Evolutionary conservation across 1,140 invertebrate genomes (phyloP).

Genomic region (Latrodectus geometricus): DNA sequence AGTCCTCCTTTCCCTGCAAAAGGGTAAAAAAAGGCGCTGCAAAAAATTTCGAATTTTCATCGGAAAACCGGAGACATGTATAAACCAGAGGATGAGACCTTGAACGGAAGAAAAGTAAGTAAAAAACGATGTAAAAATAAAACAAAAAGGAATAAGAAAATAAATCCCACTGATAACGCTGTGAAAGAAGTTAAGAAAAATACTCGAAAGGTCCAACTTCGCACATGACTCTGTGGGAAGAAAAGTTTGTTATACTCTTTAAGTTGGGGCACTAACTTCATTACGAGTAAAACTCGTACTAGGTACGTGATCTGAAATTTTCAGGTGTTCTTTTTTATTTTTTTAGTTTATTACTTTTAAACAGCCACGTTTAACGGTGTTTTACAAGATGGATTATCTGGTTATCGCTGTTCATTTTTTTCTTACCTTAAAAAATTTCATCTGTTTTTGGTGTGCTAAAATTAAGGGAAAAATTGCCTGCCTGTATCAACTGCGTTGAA

Average conservation of each 20-base stretch:
- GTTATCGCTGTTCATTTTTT: constrained; percentile 27
- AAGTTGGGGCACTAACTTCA: constrained; percentile 55
- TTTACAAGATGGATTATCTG: constrained; percentile 57
- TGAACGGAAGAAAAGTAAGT: not conserved
- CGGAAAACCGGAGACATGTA: constrained; percentile 13
- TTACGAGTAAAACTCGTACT: constrained; percentile 56
- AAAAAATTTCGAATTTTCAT: constrained; percentile 10
- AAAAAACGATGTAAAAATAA: constrained; percentile 10
- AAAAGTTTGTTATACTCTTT: constrained; percentile 60
- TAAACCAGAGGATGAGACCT: not conserved
- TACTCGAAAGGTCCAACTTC: constrained; percentile 22
- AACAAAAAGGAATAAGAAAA: constrained; percentile 5
- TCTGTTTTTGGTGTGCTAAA: constrained; percentile 17
- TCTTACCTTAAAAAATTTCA: not conserved
- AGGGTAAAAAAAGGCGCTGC: not conserved
- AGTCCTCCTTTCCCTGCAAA: not conserved
- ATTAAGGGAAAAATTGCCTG: constrained; percentile 52
- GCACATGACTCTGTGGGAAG: constrained; percentile 13
- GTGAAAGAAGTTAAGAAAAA: constrained; percentile 48
- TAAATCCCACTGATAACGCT: constrained; percentile 37
- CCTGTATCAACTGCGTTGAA: constrained; percentile 35
- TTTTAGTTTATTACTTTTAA: constrained; percentile 50
- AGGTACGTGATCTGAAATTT: constrained; percentile 54
- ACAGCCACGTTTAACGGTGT: constrained; percentile 49
- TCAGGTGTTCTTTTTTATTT: not conserved